phyloP scores from a whole-genome alignment of 2,888 invertebrate species.

The Cantharis rufa region DNA sequence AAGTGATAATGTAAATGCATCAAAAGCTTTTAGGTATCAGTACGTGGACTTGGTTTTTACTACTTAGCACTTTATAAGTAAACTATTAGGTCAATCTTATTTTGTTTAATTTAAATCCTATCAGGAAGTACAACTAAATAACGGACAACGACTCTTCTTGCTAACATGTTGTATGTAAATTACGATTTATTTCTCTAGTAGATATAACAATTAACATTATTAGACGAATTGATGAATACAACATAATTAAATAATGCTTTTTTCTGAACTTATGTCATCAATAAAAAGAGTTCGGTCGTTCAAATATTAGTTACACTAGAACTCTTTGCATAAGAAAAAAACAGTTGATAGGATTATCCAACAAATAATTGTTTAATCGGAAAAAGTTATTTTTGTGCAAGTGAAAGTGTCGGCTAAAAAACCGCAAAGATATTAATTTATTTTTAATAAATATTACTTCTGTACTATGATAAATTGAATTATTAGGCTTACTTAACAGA shows the following conservation, averaged over 20 bases:
- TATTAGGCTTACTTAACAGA: background rate
- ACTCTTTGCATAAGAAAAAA: background rate
- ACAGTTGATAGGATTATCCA: background rate
- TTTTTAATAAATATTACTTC: background rate
- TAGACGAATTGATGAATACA: background rate
- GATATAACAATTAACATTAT: background rate
- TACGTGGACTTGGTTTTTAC: background rate
- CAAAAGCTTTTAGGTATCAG: background rate
- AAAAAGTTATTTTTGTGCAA: background rate
- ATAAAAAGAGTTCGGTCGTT: background rate
- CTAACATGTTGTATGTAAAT: background rate
- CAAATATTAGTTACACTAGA: background rate
- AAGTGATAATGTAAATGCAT: background rate
- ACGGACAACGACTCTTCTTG: constrained; percentile 19
- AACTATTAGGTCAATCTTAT: constrained; percentile 1
- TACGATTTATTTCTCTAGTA: background rate
- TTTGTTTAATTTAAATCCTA: constrained; percentile 5
- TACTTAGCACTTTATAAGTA: background rate
- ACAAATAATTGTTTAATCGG: background rate
- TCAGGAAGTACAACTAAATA: constrained; percentile 12
- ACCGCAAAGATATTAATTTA: background rate
- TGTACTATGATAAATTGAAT: background rate
- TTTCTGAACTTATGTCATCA: background rate
- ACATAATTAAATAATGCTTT: background rate
- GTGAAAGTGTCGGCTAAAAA: background rate